Evolutionary conservation across 2,797 vertebrate genomes (phyloP), one percentile per base, ranked within the genome.

Genomic region (Sparidentex hasta): DNA sequence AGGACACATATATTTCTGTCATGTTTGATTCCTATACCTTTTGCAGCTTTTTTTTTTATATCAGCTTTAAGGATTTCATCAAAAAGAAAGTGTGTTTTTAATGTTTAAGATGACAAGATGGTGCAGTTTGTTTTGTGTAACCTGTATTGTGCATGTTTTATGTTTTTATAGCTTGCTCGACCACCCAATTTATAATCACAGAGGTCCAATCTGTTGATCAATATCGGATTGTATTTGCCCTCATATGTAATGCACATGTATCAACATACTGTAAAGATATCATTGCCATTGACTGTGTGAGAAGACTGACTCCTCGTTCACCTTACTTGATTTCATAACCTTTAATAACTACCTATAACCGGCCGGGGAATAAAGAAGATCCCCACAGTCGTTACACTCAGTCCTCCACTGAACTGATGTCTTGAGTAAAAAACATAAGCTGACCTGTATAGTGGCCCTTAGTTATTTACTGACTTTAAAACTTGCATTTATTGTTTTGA

Each of bases 51-150:
- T 66, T 44, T 54, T 57, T 41, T 29, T 5, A 29, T 8, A 20
- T 3, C 9, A 44, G 2, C 46, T 71, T 65, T 44, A 38, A 20
- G 14, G 17, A 2, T 5, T 58, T 47, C 9, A 38, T 47, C 6
- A 2, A 11, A 8, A 18, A 29, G 8, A 13, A n/a, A 77, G 8
- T 62, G 17, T 43, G 23, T 66, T 81, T 59, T 25, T 0, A 11
- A 12, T 51, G 54, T 43, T 63, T n/a, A 2, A 61, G 29, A 38
- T 4, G 54, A n/a, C 7, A 14, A 9, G 7, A 33, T 43, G 25
- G 17, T 71, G 27, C 23, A 61, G 2, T 29, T 51, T 47, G 33
- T 59, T 63, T 50, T 85, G 7, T 65, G 54, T 5, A 44, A 66
- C n/a, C 3, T 23, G 8, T 55, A 64, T 38, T 48, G 7, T 54